Evolutionary conservation across 2,113 vertebrate genomes (phyloP).

Genomic region (Puntigrus tetrazona): DNA sequence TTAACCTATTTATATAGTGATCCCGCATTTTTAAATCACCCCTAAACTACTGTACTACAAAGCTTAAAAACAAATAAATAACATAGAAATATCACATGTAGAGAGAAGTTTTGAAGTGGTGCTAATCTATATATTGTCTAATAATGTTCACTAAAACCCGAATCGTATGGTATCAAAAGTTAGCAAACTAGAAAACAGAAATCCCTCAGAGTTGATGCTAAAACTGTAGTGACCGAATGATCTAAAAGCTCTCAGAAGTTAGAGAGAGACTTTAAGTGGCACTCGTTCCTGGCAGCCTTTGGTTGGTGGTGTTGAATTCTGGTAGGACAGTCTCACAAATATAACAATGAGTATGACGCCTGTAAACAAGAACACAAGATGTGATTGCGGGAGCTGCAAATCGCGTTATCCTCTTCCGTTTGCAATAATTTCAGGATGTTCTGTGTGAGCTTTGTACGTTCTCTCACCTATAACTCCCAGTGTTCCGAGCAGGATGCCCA

Average conservation of each 20-base stretch:
- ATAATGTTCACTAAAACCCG: background rate
- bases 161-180: background rate
- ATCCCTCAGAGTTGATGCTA: background rate
- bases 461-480: constrained; percentile 73
- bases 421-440: constrained; percentile 1
- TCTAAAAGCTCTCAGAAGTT: constrained; percentile 8
- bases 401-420: background rate
- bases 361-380: constrained; percentile 59
- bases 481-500: constrained; percentile 77
- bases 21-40: background rate
- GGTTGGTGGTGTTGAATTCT: constrained; percentile 68
- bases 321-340: constrained; percentile 76
- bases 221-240: background rate
- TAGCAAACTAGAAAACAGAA: background rate
- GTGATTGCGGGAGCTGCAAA: constrained; percentile 8
- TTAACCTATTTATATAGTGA: background rate
- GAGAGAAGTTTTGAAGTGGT: background rate
- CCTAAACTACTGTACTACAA: constrained; percentile 11
- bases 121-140: background rate
- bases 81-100: constrained; percentile 8
- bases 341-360: constrained; percentile 77
- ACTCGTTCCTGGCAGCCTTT: constrained; percentile 73
- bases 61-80: constrained; percentile 34
- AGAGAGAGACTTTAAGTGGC: constrained; percentile 71
- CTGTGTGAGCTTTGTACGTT: background rate